Percentiles rank a stretch among this genome's conserved stretches.
These are phyloP conservation scores for Sorex fumeus DNA, from an alignment of 2,113 vertebrate genomes.

Conservation along the genomic window DNA sequence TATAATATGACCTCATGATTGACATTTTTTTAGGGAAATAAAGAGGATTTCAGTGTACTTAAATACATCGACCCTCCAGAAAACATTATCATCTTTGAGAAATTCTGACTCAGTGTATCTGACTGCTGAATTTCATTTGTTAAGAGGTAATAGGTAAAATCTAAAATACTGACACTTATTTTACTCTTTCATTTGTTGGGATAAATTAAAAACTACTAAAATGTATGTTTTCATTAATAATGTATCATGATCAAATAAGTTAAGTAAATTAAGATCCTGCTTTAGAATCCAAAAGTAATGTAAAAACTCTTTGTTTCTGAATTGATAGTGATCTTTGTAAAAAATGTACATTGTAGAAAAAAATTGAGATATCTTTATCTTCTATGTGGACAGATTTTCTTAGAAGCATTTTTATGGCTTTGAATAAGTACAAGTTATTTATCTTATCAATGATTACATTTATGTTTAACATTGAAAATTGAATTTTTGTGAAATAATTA, in stretches of 20 bases:
- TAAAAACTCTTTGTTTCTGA: neutral
- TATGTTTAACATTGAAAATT: neutral
- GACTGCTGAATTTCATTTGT: neutral
- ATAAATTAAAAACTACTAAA: neutral
- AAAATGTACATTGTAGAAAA: neutral
- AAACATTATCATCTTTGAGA: neutral
- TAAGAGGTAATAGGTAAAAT: constrained; percentile 27
- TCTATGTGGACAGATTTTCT: neutral
- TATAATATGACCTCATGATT: neutral
- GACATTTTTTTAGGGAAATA: neutral
- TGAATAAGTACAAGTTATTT: neutral
- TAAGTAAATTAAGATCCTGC: neutral
- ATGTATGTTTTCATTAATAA: neutral
- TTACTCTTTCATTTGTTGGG: neutral
- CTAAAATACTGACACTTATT: neutral
- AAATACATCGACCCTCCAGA: neutral
- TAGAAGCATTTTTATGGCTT: neutral
- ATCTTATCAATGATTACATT: neutral
- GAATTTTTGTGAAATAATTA: too few relatives aligned
- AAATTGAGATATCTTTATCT: neutral
- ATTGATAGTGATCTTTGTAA: neutral
- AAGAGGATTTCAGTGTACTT: constrained; percentile 1
- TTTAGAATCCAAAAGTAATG: neutral
- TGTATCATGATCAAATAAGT: neutral
- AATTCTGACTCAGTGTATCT: too few relatives aligned